Base-by-base conservation (phyloP, 1,140 invertebrate species). In the Bombus sibiricus region DNA sequence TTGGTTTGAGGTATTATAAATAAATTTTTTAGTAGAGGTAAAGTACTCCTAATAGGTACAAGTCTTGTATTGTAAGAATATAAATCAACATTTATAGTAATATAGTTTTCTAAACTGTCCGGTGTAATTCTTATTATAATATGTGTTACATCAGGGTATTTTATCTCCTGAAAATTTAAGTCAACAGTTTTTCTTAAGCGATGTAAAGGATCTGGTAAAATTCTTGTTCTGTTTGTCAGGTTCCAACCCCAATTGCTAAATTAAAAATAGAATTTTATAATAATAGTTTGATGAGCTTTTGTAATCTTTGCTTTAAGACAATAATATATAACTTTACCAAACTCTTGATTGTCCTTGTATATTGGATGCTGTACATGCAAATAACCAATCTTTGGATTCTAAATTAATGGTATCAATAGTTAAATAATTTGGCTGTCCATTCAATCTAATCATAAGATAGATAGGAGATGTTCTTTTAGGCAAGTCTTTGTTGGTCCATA, bases 301-400 rank as follows among this genome's bases (percentile, higher is more conserved):
- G 53, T 2, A 59, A 43, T 68, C n/a, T n/a, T 73, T 13, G 25
- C 41, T 43, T 47, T 37, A 72, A 62, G 37, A 32, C 5, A 3
- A 59, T 34, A 81, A 37, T 66, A 47, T 69, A 28, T 75, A 39
- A 32, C 47, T 76, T 96, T 95, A 97, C 97, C 97, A 97, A 92
- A 96, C 95, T 94, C 96, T 95, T 78, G 95, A 94, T 13, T 95
- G 93, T 39, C 94, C 94, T 80, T 95, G 92, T 32, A 96, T 91
- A 25, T 92, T 93, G 72, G 95, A 95, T 10, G 97, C 96, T 57
- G 96, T 95, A 92, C 97, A 98, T 34, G 96, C 96, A 92, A 97
- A 98, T 34, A 98, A 92, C 97, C 97, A 98, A 88, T 97, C 96
- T 71, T 94, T 96, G 34, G 95, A 95, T 87, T 97, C 96, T 13